A percentile compares a stretch with the other conserved stretches of the same genome.
Evolutionary conservation across 2,888 invertebrate species (phyloP).

Genomic region (Phyto melanocephala): DNA sequence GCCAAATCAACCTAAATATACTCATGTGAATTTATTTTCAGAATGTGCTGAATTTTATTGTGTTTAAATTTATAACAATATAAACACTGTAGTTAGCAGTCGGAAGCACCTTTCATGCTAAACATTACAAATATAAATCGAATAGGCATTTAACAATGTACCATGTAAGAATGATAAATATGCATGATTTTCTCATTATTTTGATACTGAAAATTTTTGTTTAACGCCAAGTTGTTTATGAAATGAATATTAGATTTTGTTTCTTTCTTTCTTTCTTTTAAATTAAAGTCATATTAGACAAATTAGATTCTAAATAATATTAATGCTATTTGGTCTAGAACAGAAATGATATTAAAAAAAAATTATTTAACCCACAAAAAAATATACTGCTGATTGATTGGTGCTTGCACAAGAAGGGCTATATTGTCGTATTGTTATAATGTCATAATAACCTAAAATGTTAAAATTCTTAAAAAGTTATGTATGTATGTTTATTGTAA

Average conservation of each 20-base stretch:
- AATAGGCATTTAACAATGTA: neutral
- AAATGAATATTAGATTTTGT: neutral
- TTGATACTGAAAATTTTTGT: constrained; percentile 20
- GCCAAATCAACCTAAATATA: too few relatives aligned
- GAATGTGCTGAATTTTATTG: too few relatives aligned
- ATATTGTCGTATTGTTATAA: too few relatives aligned
- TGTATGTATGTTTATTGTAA: too few relatives aligned
- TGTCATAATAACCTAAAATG: too few relatives aligned
- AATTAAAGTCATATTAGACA: constrained; percentile 35
- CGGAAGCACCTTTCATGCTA: neutral
- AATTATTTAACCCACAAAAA: constrained; percentile 44
- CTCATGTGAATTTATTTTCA: too few relatives aligned
- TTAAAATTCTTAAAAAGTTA: too few relatives aligned
- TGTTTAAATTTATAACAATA: too few relatives aligned
- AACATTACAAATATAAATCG: neutral
- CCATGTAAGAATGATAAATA: neutral
- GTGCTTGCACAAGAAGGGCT: too few relatives aligned
- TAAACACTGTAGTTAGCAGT: neutral
- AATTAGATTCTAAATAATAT: constrained; percentile 15
- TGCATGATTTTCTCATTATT: neutral
- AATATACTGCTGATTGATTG: too few relatives aligned
- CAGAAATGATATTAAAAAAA: neutral
- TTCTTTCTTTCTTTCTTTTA: too few relatives aligned
- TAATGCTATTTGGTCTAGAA: neutral
- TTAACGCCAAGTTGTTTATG: constrained; percentile 40